Percentiles rank a stretch among this genome's conserved stretches.
Evolutionary conservation across 2,797 vertebrate species (phyloP).

Genomic region (Sciurus carolinensis): DNA sequence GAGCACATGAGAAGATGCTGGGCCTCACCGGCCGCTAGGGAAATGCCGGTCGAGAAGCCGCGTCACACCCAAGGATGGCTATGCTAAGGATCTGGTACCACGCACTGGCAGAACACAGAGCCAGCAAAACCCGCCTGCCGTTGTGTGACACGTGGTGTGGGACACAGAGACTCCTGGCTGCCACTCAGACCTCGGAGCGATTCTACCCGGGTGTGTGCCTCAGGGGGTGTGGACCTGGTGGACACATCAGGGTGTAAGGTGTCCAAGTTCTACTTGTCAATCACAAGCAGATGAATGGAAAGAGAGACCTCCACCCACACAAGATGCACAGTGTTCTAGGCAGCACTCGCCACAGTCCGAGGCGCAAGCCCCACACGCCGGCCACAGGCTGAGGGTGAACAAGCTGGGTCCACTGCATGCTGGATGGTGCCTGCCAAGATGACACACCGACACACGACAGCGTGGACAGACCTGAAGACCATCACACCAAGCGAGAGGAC

Average conservation of each 20-base stretch:
- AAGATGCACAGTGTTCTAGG: too few relatives aligned
- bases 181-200: not conserved
- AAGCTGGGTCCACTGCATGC: accelerated
- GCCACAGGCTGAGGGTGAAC: too few relatives aligned
- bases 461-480: too few relatives aligned
- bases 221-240: too few relatives aligned
- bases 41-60: accelerated
- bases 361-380: too few relatives aligned
- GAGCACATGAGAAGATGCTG: accelerated
- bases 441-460: too few relatives aligned
- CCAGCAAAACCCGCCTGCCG: too few relatives aligned
- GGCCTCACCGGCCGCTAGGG: accelerated
- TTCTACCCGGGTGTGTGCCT: accelerated
- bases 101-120: not conserved
- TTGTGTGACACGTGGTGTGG: accelerated
- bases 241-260: not conserved
- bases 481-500: accelerated
- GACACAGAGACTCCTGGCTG: too few relatives aligned
- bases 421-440: too few relatives aligned
- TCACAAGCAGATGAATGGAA: not conserved
- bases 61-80: not conserved
- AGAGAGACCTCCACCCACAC: too few relatives aligned
- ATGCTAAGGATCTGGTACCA: accelerated
- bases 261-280: not conserved
- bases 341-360: too few relatives aligned